Conservation (phyloP, 1,140 invertebrate genomes). For the Tetragonula clypearis region DNA sequence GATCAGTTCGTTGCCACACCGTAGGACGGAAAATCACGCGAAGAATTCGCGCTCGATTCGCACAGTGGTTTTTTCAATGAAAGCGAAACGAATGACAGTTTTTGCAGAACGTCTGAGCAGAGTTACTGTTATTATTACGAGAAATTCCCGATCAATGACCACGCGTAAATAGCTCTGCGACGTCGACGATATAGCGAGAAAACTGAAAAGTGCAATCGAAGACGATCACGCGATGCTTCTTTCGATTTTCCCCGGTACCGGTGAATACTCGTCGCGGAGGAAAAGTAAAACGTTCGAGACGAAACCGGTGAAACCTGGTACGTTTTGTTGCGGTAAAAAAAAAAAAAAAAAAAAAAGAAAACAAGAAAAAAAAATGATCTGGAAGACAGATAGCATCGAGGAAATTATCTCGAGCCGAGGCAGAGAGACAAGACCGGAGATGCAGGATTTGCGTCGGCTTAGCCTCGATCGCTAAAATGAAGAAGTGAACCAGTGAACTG, state of each 20-base stretch:
- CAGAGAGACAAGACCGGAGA: neutral
- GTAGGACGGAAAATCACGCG: neutral
- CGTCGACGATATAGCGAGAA: neutral
- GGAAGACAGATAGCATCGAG: neutral
- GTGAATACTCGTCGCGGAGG: neutral
- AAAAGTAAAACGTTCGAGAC: constrained; percentile 27
- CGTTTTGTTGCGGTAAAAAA: neutral
- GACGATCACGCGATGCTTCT: too few species aligned
- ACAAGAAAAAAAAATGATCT: too few species aligned
- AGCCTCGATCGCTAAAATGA: constrained; percentile 36
- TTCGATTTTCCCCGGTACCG: too few species aligned
- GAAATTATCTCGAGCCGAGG: constrained; percentile 15
- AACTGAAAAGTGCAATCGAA: too few species aligned
- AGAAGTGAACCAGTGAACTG: neutral
- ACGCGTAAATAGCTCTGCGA: constrained; percentile 20
- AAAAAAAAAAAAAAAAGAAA: neutral
- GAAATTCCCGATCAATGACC: constrained; percentile 18
- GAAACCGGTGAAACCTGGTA: constrained; percentile 3
- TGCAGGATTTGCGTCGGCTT: constrained; percentile 11
- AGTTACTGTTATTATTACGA: constrained; percentile 30
- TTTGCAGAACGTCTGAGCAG: neutral
- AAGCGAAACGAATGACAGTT: constrained; percentile 18
- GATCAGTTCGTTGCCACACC: neutral
- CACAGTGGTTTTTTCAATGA: neutral
- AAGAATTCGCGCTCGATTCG: neutral